These are phyloP conservation scores for Lysandra bellargus DNA, from an alignment of 2,888 invertebrate species.

Conservation along the genomic window DNA sequence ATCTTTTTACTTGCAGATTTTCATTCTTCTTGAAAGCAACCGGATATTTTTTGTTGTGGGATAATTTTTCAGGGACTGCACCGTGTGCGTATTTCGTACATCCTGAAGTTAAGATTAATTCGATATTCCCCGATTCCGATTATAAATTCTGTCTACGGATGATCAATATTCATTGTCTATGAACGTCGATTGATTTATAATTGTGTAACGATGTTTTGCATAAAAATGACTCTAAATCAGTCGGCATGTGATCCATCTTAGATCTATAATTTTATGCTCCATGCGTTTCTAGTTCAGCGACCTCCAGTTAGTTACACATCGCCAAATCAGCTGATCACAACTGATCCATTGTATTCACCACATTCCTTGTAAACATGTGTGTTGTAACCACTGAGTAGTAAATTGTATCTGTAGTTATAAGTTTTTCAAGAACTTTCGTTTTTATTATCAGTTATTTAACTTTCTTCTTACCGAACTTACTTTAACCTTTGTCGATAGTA, in stretches of 20 bases:
- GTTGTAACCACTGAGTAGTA: not conserved
- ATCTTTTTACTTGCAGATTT: too few species aligned
- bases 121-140: too few species aligned
- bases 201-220: too few species aligned
- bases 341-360: conserved; percentile 34
- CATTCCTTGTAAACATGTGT: not conserved
- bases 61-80: too few species aligned
- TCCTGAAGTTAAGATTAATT: too few species aligned
- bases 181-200: not conserved
- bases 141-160: not conserved
- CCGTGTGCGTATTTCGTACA: too few species aligned
- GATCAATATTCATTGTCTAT: not conserved
- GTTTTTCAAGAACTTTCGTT: not conserved
- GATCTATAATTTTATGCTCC: conserved; percentile 33
- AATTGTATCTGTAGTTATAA: not conserved
- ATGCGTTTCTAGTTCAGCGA: conserved; percentile 40
- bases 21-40: too few species aligned
- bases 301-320: conserved; percentile 40
- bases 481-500: not conserved
- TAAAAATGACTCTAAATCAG: conserved; percentile 7
- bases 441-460: not conserved
- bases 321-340: conserved; percentile 40
- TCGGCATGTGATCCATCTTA: conserved; percentile 2
- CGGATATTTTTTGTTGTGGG: too few species aligned
- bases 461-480: not conserved